Evolutionary conservation across 1,140 invertebrate genomes (phyloP), one percentile per base, ranked within the genome.

Genomic region (Papilio glaucus): DNA sequence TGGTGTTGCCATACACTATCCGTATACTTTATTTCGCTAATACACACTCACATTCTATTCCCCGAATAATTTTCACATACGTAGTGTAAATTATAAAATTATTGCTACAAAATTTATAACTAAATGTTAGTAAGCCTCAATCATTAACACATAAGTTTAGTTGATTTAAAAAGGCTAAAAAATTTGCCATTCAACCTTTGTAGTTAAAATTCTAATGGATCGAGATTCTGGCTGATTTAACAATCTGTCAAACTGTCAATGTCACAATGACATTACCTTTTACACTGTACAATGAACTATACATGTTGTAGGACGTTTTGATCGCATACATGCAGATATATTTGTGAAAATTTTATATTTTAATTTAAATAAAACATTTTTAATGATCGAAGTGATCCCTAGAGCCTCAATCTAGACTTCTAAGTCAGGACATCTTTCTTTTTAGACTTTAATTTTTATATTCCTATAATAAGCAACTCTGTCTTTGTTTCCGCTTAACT

Each of bases 231-330:
- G 21, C 49, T 33, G 29, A 33, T 33, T 33, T 33, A 33, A 33
- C n/a, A 10, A 26, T 13, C 49, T 57, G 49, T 57, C 49, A 53
- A 57, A 57, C 49, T 57, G 49, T 57, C 49, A 57, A 57, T 57
- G 21, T 24, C 49, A 57, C 39, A 41, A 10, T 57, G 49, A 49
- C 15, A 49, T 49, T 49, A 15, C 42, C 9, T 57, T 57, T 57
- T 57, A 12, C 0, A 24, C 10, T 21, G 10, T 21, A 9, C 24
- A 10, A 57, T 57, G n/a, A 57, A 57, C n/a, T 8, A 18, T 57
- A 57, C 49, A 57, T 57, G 10, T 41, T 13, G 39, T 21, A 49
- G 45, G 18, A 49, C 45, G 45, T 24, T 4, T 53, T 53, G 12
- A 18, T 21, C 15, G 49, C 10, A 24, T 53, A 53, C 10, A 53